Conservation (phyloP, 1,140 invertebrate genomes). For the Bombus picipes region DNA sequence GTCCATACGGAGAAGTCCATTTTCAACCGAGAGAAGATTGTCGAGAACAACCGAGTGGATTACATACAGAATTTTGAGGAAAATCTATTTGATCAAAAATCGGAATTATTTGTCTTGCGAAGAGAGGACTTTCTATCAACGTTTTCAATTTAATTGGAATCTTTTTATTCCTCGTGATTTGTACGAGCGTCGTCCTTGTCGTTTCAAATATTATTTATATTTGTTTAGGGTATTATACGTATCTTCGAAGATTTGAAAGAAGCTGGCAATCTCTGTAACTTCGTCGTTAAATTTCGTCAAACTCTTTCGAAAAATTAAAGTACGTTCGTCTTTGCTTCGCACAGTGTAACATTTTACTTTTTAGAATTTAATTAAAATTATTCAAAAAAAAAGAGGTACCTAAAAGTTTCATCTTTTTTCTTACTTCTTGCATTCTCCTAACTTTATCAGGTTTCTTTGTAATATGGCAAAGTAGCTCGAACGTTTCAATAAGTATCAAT, state of each 20-base stretch:
- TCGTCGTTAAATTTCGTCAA: not conserved
- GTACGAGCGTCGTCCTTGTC: too few species aligned
- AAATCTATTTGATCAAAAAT: not conserved
- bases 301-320: not conserved
- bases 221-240: not conserved
- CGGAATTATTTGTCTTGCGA: not conserved
- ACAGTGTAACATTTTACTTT: not conserved
- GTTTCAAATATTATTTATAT: too few species aligned
- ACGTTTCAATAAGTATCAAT: not conserved
- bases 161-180: not conserved
- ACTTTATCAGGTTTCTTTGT: not conserved
- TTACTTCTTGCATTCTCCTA: not conserved
- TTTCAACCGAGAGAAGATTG: conserved; percentile 36
- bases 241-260: not conserved
- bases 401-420: not conserved
- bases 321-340: too few species aligned
- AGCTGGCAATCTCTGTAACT: not conserved
- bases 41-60: conserved; percentile 4
- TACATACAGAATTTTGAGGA: conserved; percentile 13
- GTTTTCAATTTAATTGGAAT: not conserved
- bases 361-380: not conserved
- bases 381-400: not conserved
- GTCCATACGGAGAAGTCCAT: conserved; percentile 1
- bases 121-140: not conserved
- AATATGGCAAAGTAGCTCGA: fast-evolving